A percentile compares a stretch with the other conserved stretches of the same genome.
These are phyloP conservation scores for Drosophila melanocephala DNA, from an alignment of 2,888 invertebrate genomes.

Conservation along the genomic window DNA sequence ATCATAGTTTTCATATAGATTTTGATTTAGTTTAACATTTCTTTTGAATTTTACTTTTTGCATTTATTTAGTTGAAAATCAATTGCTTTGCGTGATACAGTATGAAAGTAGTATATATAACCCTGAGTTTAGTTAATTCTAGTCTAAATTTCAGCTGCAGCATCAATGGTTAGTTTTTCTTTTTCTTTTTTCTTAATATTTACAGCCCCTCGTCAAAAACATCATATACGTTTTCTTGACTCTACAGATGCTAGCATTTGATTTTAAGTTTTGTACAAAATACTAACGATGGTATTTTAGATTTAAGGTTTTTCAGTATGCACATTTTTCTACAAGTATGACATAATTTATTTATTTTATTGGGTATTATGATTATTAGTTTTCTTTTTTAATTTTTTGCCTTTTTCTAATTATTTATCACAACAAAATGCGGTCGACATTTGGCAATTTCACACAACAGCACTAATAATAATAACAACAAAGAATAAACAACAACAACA, in stretches of 20 bases:
- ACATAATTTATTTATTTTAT: slow-evolving; percentile 42
- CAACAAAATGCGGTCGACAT: slow-evolving; percentile 83
- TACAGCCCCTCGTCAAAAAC: slow-evolving; percentile 46
- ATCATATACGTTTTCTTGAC: slow-evolving; percentile 47
- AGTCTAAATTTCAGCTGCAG: slow-evolving; percentile 57
- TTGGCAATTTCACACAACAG: slow-evolving; percentile 65
- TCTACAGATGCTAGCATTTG: slow-evolving; percentile 64
- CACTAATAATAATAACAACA: slow-evolving; percentile 36
- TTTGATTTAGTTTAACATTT: slow-evolving; percentile 60
- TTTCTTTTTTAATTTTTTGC: slow-evolving; percentile 34
- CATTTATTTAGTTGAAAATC: slow-evolving; percentile 31
- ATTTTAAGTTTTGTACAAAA: slow-evolving; percentile 53
- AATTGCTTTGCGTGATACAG: slow-evolving; percentile 45
- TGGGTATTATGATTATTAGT: slow-evolving; percentile 26
- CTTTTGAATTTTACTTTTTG: slow-evolving; percentile 34
- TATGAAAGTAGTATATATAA: slow-evolving; percentile 45
- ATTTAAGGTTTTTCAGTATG: slow-evolving; percentile 24
- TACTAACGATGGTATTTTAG: slow-evolving; percentile 20
- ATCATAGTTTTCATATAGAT: slow-evolving; percentile 35
- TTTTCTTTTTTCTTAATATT: slow-evolving; percentile 33
- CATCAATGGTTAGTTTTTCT: slow-evolving; percentile 24
- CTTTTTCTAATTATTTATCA: slow-evolving; percentile 75
- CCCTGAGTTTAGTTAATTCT: slow-evolving; percentile 75
- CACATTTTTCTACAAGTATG: slow-evolving; percentile 43
- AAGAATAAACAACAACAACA: slow-evolving; percentile 15